phyloP scores from a whole-genome alignment of 2,113 vertebrate species.

The Parotia lawesii region DNA sequence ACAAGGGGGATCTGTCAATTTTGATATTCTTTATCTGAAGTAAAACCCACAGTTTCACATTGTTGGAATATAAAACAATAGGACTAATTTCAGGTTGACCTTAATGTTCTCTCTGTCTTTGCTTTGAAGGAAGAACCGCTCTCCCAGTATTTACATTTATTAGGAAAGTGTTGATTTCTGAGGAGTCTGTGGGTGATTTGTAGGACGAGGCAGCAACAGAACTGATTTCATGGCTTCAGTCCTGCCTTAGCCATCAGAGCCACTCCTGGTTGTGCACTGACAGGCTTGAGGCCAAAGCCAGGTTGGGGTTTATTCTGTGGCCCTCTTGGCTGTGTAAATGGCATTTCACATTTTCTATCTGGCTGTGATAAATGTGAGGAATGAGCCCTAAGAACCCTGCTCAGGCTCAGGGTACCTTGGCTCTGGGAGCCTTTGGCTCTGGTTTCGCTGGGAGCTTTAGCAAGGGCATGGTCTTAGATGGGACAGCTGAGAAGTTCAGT shows the following conservation, averaged over 20 bases:
- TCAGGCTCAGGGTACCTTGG: not conserved
- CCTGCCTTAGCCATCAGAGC: not conserved
- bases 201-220: accelerated
- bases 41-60: not conserved
- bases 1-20: not conserved
- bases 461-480: not conserved
- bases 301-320: not conserved
- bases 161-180: not conserved
- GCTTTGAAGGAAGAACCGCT: not conserved
- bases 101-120: not conserved
- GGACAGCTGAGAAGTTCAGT: not conserved
- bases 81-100: not conserved
- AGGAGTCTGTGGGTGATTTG: not conserved
- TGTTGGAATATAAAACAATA: not conserved
- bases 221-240: not conserved
- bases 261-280: not conserved
- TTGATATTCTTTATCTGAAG: not conserved
- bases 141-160: not conserved
- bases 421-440: not conserved
- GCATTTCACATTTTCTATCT: not conserved
- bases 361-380: not conserved
- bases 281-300: not conserved
- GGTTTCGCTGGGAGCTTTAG: not conserved
- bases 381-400: not conserved
- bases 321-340: not conserved